Conservation (phyloP, 2,113 vertebrate species). For the Proterorhinus semilunaris region DNA sequence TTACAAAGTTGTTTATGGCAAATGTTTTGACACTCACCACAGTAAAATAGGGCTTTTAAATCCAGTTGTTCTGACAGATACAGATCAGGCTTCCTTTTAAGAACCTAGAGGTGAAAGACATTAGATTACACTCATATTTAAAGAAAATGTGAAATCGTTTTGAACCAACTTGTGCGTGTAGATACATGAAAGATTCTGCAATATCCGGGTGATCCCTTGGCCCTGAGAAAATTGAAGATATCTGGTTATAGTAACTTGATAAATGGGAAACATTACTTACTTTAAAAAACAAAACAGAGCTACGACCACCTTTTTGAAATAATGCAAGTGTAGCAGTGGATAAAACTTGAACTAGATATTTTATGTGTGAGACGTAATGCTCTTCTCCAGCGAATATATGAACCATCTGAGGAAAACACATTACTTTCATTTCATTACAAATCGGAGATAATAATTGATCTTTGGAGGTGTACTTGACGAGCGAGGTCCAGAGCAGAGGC, state of each 20-base stretch:
- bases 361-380: constrained; percentile 82
- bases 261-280: neutral
- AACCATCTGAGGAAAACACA: constrained; percentile 73
- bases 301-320: constrained; percentile 88
- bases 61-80: constrained; percentile 89
- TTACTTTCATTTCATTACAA: neutral
- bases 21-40: constrained; percentile 81
- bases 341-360: constrained; percentile 84
- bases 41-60: constrained; percentile 91
- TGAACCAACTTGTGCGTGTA: constrained; percentile 94
- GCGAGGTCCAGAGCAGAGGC: constrained; percentile 92
- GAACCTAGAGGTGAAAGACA: constrained; percentile 72
- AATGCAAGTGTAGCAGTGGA: constrained; percentile 88
- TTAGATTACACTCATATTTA: neutral
- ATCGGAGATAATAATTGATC: neutral
- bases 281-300: neutral
- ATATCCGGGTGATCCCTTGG: constrained; percentile 98
- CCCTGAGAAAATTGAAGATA: constrained; percentile 71
- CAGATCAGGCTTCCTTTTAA: constrained; percentile 91
- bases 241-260: constrained; percentile 59
- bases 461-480: constrained; percentile 80
- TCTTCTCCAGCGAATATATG: constrained; percentile 93
- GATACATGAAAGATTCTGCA: constrained; percentile 98
- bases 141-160: constrained; percentile 60
- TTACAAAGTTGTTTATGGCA: neutral